Base-by-base conservation (phyloP, 2,888 invertebrate species). In the Caenorhabditis sp. region DNA sequence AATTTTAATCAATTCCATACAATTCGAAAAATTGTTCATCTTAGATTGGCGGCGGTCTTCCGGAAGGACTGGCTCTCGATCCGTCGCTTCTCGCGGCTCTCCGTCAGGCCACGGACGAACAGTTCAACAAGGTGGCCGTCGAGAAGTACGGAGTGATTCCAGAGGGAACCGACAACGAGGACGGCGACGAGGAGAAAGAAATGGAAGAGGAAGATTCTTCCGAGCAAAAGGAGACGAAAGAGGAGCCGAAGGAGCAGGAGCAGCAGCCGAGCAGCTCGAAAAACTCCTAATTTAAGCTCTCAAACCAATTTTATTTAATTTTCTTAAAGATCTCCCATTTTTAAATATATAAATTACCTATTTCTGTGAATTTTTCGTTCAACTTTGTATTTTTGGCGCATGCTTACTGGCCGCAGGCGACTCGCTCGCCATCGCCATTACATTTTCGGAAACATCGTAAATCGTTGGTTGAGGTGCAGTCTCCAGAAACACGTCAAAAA, bases 131-230 rank as follows among this genome's bases (percentile, higher is more conserved):
- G 5, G 56, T 62, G 5, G 62, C 61, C n/a, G 27, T 9, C 7
- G 55, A 71, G 35, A 62, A 71, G 50, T 58, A 37, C 30, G 63
- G 53, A 15, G 63, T 63, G 58, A 35, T 62, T 62, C 61, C 37
- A 26, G 52, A 37, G 22, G 68, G 24, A 50, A 41, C 58, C 8
- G 58, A 52, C 35, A 17, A 26, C 39, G 41, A 24, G 11, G 30
- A 22, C 6, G 32, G 27, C 15, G 46, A 72, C 20, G 53, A 56
- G 1, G 41, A 43, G 2, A 27, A 26, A 1, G 48, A 63, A 11
- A 30, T 53, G 52, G 45, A 72, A n/a, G 39, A 59, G 15, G 43
- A 63, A 17, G 24, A 41, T n/a, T 26, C 53, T 20, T 26, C 62
- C 7, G 39, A 37, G 27, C 43, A 26, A 32, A 24, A 37, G 30